Evolutionary conservation across 2,797 vertebrate species (phyloP).

Genomic region (Scyliorhinus canicula): DNA sequence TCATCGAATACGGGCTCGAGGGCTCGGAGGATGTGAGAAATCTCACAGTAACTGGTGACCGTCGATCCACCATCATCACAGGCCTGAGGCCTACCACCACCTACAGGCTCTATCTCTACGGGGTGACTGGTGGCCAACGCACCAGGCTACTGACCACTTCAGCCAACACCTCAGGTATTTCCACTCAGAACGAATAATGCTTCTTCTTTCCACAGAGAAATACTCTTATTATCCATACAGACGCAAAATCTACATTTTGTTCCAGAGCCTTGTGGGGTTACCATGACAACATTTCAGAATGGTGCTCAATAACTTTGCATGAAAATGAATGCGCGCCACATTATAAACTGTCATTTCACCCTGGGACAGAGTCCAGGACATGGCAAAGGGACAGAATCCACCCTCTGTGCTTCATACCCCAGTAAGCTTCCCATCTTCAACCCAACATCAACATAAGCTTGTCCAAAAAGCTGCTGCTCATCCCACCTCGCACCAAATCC

Average conservation of each 20-base stretch:
- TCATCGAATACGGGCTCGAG: conserved; percentile 48
- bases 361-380: not conserved
- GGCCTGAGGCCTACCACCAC: conserved; percentile 45
- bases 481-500: too few species aligned
- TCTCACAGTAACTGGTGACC: conserved; percentile 43
- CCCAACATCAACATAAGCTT: not conserved
- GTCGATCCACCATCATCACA: conserved; percentile 43
- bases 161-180: conserved; percentile 48
- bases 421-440: not conserved
- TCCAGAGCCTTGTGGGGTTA: not conserved
- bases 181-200: not conserved
- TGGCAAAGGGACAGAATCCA: not conserved
- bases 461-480: not conserved
- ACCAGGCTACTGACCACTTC: conserved; percentile 44
- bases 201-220: not conserved
- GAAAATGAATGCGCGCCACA: not conserved
- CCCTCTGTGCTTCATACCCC: not conserved
- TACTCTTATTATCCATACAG: not conserved
- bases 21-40: not conserved
- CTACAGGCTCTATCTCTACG: conserved; percentile 50
- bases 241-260: not conserved
- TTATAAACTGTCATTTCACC: not conserved
- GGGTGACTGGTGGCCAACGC: conserved; percentile 45
- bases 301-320: not conserved
- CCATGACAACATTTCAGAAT: not conserved